Percentiles rank a stretch among this genome's conserved stretches.
These are phyloP conservation scores for Glareola pratincola DNA, from an alignment of 2,113 vertebrate genomes.

Conservation along the genomic window DNA sequence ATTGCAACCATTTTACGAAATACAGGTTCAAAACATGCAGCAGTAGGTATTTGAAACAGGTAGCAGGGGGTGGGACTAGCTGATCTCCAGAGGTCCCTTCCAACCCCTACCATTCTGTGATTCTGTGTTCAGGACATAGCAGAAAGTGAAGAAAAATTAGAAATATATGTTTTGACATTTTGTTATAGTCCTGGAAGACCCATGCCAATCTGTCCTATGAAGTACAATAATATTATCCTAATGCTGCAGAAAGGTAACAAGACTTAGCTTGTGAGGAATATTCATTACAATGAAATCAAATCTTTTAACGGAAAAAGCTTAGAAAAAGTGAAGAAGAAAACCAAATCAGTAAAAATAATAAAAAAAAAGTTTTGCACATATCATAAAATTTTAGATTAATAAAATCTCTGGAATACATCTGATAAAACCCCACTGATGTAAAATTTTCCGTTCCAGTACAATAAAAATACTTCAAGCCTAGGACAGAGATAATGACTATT, in stretches of 20 bases:
- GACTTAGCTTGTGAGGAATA: neutral
- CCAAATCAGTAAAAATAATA: neutral
- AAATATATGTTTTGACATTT: neutral
- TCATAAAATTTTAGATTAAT: neutral
- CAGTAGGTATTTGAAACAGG: too few relatives aligned
- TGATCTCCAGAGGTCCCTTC: too few relatives aligned
- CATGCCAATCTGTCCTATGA: neutral
- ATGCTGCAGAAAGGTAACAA: neutral
- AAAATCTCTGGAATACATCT: neutral
- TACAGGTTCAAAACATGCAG: fast-evolving
- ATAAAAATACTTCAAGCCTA: constrained; percentile 4
- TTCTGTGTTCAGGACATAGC: neutral
- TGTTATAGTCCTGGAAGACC: neutral
- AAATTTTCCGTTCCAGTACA: neutral
- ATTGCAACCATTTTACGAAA: neutral
- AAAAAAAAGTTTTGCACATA: neutral
- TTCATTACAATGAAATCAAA: neutral
- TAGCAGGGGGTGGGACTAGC: too few relatives aligned
- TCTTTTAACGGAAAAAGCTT: neutral
- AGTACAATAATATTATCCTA: neutral
- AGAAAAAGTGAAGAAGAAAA: neutral
- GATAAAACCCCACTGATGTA: neutral
- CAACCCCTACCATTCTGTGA: too few relatives aligned
- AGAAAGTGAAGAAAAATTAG: neutral
- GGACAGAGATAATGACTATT: neutral